Conservation (phyloP, 2,797 vertebrate species). For the Enteromius trimaculatus region DNA sequence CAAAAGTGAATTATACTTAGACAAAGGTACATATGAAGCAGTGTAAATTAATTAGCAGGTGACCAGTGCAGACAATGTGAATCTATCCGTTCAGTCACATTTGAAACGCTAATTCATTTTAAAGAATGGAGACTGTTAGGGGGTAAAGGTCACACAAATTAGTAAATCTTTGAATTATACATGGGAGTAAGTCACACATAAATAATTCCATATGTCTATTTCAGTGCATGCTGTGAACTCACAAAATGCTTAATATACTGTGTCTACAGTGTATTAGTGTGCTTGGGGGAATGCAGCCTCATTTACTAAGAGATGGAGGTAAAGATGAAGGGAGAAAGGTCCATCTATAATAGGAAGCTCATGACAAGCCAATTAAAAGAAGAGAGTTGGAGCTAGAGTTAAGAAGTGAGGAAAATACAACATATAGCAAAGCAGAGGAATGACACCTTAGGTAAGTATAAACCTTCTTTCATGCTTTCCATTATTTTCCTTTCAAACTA, state of each 20-base stretch:
- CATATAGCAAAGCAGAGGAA: not conserved
- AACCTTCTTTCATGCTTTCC: not conserved
- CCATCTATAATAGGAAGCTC: conserved; percentile 18
- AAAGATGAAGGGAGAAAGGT: conserved; percentile 20
- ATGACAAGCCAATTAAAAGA: conserved; percentile 30
- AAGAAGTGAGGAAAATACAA: not conserved
- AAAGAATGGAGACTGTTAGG: not conserved
- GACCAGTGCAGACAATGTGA: not conserved
- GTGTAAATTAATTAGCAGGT: not conserved
- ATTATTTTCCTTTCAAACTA: not conserved
- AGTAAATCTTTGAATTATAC: conserved; percentile 25
- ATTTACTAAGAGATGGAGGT: conserved; percentile 27
- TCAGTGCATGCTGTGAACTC: conserved; percentile 6
- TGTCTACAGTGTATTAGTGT: conserved; percentile 9
- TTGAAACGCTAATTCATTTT: not conserved
- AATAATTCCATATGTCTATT: conserved; percentile 3
- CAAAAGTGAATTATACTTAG: not conserved
- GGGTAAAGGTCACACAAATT: conserved; percentile 1
- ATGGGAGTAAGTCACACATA: conserved; percentile 11
- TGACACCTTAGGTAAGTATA: not conserved
- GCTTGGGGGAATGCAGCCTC: conserved; percentile 2
- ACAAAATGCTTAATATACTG: conserved; percentile 15
- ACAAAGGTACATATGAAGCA: not conserved
- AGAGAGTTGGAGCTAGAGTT: not conserved
- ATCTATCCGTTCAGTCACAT: not conserved